These are phyloP conservation scores for Nyctibius bracteatus DNA, from an alignment of 2,113 vertebrate genomes.

Conservation along the genomic window DNA sequence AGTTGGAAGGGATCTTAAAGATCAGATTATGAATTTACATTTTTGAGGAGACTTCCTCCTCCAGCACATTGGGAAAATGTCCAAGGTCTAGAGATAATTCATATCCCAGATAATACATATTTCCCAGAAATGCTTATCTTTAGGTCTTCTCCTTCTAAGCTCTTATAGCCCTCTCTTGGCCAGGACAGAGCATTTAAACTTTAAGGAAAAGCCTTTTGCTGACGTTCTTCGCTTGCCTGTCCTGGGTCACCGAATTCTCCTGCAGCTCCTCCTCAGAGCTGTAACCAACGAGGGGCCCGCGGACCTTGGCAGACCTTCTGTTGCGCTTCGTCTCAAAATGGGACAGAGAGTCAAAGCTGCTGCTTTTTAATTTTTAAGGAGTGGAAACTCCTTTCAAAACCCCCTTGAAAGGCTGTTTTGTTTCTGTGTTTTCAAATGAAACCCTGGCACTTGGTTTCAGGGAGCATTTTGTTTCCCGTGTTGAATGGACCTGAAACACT, in stretches of 20 bases:
- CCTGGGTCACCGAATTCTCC: neutral
- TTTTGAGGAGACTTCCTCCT: conserved; percentile 5
- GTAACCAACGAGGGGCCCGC: neutral
- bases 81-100: neutral
- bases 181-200: neutral
- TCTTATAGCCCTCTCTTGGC: neutral
- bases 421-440: conserved; percentile 17
- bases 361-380: conserved; percentile 14
- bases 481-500: neutral
- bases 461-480: neutral
- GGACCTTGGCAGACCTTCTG: neutral
- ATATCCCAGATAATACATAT: no score
- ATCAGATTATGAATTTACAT: conserved; percentile 33
- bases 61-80: neutral
- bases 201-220: neutral
- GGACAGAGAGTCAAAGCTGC: conserved; percentile 25
- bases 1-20: no score
- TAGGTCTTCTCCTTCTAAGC: neutral
- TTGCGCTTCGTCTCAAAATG: neutral
- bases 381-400: conserved; percentile 33
- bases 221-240: neutral
- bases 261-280: neutral
- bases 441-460: neutral
- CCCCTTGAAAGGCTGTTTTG: conserved; percentile 42
- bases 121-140: conserved; percentile 21